Conservation (phyloP, 2,888 invertebrate genomes). For the Sinotaia quadrata region DNA sequence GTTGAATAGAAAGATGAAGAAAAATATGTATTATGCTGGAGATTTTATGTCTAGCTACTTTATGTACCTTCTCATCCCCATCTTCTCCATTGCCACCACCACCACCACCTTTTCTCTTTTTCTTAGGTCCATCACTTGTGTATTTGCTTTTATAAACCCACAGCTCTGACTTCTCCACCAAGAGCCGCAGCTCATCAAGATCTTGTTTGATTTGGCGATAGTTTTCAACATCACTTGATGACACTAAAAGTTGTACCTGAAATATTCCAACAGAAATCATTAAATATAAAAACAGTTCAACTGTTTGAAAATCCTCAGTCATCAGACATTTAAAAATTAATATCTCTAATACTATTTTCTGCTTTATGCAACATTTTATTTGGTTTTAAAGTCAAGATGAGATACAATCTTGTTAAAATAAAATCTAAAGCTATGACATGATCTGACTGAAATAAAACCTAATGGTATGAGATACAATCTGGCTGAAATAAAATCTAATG, state of each 20-base stretch:
- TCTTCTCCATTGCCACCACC: constrained; percentile 46
- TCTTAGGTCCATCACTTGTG: constrained; percentile 61
- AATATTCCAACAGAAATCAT: background rate
- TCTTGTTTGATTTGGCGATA: constrained; percentile 98
- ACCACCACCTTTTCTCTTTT: constrained; percentile 53
- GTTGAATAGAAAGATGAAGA: no score
- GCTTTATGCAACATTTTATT: no score
- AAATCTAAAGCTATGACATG: no score
- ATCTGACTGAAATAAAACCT: no score
- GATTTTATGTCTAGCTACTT: background rate
- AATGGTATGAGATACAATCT: no score
- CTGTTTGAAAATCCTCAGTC: no score
- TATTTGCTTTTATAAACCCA: constrained; percentile 90
- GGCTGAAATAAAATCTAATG: no score
- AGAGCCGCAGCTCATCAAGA: constrained; percentile 89
- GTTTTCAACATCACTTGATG: constrained; percentile 96
- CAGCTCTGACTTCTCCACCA: constrained; percentile 97
- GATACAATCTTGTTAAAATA: no score
- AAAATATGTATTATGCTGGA: no score
- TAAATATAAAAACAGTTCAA: background rate
- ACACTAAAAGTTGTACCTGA: constrained; percentile 96
- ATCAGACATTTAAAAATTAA: no score
- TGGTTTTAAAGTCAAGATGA: no score
- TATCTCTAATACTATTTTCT: no score
- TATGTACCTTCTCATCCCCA: constrained; percentile 22